Evolutionary conservation across 2,888 invertebrate species (phyloP).

Genomic region (Plebejus anna): DNA sequence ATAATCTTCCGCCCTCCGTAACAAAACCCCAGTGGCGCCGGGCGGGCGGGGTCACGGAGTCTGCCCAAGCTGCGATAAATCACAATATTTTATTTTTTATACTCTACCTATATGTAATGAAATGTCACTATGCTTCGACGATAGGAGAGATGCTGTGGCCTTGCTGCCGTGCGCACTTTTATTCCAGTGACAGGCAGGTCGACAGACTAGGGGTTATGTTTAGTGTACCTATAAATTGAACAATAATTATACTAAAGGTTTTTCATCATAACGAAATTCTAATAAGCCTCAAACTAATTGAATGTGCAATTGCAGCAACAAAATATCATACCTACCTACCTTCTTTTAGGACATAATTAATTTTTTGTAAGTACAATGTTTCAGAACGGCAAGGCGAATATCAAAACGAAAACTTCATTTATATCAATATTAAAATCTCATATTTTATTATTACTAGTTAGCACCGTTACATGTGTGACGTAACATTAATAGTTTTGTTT

Average conservation of each 20-base stretch:
- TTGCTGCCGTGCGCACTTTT: no score
- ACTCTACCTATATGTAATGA: not conserved
- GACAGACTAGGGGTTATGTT: no score
- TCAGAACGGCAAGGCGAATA: not conserved
- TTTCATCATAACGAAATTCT: no score
- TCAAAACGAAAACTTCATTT: no score
- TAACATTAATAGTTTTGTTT: not conserved
- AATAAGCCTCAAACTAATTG: no score
- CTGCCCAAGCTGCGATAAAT: not conserved
- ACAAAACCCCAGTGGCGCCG: slow-evolving; percentile 5
- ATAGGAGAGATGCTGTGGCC: not conserved
- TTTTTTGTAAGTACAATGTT: not conserved
- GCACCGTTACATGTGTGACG: not conserved
- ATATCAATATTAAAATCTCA: not conserved
- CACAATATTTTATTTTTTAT: not conserved
- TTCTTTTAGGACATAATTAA: no score
- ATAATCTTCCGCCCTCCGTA: slow-evolving; percentile 1
- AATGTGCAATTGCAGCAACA: no score
- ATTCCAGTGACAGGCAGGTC: no score
- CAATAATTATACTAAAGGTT: no score
- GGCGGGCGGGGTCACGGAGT: slow-evolving; percentile 17
- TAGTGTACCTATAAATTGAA: no score
- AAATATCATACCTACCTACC: no score
- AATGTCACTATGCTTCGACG: not conserved
- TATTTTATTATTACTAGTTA: not conserved